A percentile compares a stretch with the other conserved stretches of the same genome.
These are phyloP conservation scores for Himalopsyche japonica DNA, from an alignment of 2,888 invertebrate genomes.

Conservation along the genomic window DNA sequence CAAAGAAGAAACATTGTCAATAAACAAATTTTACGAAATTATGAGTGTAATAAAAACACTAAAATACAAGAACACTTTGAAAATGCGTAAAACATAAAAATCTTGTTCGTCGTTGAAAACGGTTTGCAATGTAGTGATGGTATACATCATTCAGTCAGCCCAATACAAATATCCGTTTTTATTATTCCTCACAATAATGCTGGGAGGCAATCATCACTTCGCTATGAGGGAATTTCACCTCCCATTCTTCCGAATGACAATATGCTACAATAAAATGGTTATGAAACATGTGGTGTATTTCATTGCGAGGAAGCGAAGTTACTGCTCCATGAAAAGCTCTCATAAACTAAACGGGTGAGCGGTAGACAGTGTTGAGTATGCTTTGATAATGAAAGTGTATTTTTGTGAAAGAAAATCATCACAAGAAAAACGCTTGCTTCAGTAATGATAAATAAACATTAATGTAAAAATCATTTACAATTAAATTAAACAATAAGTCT, in stretches of 20 bases:
- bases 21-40: no score
- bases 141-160: neutral
- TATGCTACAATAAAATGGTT: constrained; percentile 4
- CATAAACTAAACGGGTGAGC: neutral
- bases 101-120: neutral
- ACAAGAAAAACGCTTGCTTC: no score
- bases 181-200: neutral
- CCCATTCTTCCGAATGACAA: neutral
- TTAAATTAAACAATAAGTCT: no score
- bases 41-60: no score
- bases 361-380: no score
- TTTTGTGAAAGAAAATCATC: no score
- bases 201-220: neutral
- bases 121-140: neutral
- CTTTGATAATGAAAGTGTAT: no score
- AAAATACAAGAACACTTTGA: no score
- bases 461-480: no score
- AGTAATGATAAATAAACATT: no score
- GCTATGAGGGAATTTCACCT: neutral
- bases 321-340: neutral
- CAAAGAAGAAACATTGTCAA: no score
- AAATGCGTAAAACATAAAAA: neutral
- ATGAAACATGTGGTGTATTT: neutral
- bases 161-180: neutral
- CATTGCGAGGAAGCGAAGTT: neutral